A percentile compares a stretch with the other conserved stretches of the same genome.
phyloP scores from a whole-genome alignment of 2,113 vertebrate species.

The Ceyx melanurus region DNA sequence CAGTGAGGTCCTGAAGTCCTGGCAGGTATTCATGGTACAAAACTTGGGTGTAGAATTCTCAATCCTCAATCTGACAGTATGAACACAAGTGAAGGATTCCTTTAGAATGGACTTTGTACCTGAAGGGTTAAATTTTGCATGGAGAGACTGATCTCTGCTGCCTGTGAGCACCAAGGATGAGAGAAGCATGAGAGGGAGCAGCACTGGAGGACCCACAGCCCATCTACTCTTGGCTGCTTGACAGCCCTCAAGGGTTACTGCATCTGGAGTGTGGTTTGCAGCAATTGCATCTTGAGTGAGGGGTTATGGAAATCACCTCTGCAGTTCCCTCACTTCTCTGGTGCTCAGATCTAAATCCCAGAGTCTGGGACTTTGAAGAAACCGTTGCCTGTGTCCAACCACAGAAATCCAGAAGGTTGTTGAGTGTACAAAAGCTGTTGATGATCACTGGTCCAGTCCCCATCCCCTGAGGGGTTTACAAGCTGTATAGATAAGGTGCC shows the following conservation, averaged over 20 bases:
- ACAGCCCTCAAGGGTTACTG: background rate
- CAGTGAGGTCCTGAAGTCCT: background rate
- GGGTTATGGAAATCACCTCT: background rate
- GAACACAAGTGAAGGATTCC: background rate
- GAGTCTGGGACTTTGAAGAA: background rate
- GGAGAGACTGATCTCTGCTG: background rate
- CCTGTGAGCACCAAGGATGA: background rate
- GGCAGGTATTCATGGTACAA: background rate
- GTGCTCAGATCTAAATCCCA: background rate
- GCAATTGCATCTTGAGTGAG: background rate
- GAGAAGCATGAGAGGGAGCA: background rate
- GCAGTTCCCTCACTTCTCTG: background rate
- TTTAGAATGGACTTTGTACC: background rate
- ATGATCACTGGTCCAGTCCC: background rate
- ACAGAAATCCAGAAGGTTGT: background rate
- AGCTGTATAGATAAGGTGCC: background rate
- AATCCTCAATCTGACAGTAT: background rate
- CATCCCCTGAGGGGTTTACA: background rate
- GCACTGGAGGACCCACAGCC: background rate
- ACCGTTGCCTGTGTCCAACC: rapidly evolving
- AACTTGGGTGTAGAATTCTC: background rate
- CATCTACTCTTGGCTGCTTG: background rate
- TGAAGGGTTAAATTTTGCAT: background rate
- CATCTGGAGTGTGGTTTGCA: background rate
- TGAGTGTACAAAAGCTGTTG: background rate